phyloP scores from a whole-genome alignment of 2,888 invertebrate species.

The Oscheius sp. region DNA sequence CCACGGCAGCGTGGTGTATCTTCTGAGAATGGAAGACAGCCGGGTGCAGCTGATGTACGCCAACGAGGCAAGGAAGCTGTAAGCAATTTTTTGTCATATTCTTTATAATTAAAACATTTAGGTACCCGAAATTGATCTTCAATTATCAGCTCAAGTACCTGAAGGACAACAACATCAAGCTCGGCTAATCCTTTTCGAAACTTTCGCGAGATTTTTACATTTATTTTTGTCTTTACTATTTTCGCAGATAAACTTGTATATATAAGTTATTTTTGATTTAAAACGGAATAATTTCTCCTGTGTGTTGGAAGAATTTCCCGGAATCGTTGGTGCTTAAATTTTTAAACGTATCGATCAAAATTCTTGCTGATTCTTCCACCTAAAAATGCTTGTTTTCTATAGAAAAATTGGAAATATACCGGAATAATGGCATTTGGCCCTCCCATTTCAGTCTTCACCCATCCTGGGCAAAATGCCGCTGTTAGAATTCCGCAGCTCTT shows the following conservation, averaged over 20 bases:
- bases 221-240: no score
- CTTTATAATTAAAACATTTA: no score
- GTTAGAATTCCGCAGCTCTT: slow-evolving; percentile 44
- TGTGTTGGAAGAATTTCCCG: slow-evolving; percentile 26
- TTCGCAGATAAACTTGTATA: no score
- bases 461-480: slow-evolving; percentile 58
- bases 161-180: no score
- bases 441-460: slow-evolving; percentile 64
- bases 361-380: slow-evolving; percentile 17
- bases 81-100: no score
- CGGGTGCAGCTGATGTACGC: no score
- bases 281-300: slow-evolving; percentile 32
- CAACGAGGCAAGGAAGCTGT: no score
- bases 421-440: slow-evolving; percentile 46
- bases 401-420: slow-evolving; percentile 9
- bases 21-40: no score
- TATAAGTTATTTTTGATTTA: background rate
- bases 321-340: slow-evolving; percentile 5
- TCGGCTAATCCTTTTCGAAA: no score
- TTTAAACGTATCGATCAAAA: slow-evolving; percentile 4
- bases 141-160: no score
- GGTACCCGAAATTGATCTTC: no score
- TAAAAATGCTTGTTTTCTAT: background rate
- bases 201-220: no score
- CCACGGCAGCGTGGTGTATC: background rate